Percentiles rank a stretch among this genome's conserved stretches.
Evolutionary conservation across 2,113 vertebrate genomes (phyloP).

Genomic region (Phaethornis superciliosus): DNA sequence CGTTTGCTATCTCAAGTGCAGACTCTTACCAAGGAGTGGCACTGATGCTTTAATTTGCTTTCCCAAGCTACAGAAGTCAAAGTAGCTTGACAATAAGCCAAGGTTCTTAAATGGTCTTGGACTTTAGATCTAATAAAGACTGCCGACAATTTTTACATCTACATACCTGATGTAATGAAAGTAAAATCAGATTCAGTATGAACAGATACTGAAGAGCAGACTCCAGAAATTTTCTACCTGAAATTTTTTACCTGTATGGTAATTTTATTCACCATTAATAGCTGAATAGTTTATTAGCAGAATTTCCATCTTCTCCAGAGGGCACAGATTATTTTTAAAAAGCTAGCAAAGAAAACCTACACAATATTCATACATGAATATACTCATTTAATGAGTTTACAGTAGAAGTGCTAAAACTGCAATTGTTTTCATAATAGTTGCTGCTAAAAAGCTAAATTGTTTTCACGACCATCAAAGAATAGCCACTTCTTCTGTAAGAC

Average conservation of each 20-base stretch:
- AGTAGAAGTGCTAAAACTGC: not conserved
- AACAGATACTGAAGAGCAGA: not conserved
- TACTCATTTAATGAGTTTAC: not conserved
- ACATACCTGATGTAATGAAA: not conserved
- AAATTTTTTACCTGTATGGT: not conserved
- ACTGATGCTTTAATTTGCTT: not conserved
- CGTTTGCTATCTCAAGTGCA: not conserved
- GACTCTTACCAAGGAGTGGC: not conserved
- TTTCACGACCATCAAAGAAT: not conserved
- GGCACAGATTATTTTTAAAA: not conserved
- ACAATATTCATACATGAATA: not conserved
- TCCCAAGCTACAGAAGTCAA: not conserved
- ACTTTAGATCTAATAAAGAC: not conserved
- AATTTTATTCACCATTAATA: not conserved
- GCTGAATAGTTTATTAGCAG: not conserved
- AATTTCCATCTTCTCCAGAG: not conserved
- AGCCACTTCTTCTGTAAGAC: not conserved
- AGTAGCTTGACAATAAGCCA: too few species aligned
- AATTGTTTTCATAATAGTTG: not conserved
- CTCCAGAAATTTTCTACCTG: not conserved
- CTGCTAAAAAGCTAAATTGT: not conserved
- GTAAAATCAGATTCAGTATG: not conserved
- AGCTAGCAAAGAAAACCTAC: not conserved
- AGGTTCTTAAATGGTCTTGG: not conserved
- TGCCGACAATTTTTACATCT: not conserved